Evolutionary conservation across 2,888 invertebrate species (phyloP).

Genomic region (Parthenolecanium corni): DNA sequence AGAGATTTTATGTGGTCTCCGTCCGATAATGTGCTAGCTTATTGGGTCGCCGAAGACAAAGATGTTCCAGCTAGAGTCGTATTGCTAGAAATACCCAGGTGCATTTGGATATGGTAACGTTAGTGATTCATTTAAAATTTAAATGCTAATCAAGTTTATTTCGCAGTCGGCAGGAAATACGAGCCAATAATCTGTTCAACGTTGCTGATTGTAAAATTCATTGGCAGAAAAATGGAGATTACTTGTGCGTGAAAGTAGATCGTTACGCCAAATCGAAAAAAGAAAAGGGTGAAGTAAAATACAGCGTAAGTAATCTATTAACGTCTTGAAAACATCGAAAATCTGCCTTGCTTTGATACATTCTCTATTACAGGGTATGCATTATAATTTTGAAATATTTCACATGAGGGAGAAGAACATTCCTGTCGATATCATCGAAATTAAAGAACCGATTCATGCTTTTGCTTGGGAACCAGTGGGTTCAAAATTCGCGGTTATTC

Average conservation of each 20-base stretch:
- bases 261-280: conserved; percentile 81
- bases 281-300: conserved; percentile 86
- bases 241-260: conserved; percentile 91
- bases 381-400: conserved; percentile 97
- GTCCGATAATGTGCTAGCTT: conserved; percentile 87
- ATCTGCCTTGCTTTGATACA: conserved; percentile 8
- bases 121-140: not conserved
- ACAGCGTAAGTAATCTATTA: conserved; percentile 50
- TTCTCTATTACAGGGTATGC: conserved; percentile 56
- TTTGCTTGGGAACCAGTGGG: conserved; percentile 99
- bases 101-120: conserved; percentile 21
- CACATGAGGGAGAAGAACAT: conserved; percentile 96
- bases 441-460: conserved; percentile 81
- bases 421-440: conserved; percentile 94
- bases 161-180: conserved; percentile 59
- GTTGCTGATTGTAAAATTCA: conserved; percentile 97
- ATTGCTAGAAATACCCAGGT: conserved; percentile 79
- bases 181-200: conserved; percentile 92
- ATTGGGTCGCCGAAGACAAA: conserved; percentile 97
- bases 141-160: not conserved
- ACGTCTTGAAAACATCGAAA: not conserved
- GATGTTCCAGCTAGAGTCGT: conserved; percentile 93
- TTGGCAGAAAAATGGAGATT: conserved; percentile 98
- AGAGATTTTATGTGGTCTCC: conserved; percentile 98
- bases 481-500: conserved; percentile 90